Conservation (phyloP, 2,113 vertebrate species). For the Neodon shergylaensis region DNA sequence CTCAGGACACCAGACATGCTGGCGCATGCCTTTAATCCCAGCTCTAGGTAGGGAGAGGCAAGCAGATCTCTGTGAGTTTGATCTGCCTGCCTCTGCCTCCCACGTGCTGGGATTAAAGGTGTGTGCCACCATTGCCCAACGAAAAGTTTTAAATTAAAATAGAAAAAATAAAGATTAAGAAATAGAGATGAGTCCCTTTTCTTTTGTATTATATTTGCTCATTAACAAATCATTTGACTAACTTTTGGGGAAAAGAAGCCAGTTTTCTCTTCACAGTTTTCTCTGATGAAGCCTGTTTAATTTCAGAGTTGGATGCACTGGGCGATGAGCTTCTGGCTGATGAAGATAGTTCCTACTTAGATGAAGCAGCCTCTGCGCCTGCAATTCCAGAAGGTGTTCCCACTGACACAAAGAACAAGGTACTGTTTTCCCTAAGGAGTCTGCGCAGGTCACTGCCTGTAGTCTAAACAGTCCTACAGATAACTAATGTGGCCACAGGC, state of each 20-base stretch:
- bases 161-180: not conserved
- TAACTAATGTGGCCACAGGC: not conserved
- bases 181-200: not conserved
- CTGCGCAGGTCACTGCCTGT: not conserved
- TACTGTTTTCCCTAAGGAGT: conserved; percentile 64
- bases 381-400: conserved; percentile 95
- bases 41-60: no score
- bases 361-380: conserved; percentile 94
- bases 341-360: conserved; percentile 97
- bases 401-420: conserved; percentile 93
- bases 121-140: no score
- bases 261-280: conserved; percentile 41
- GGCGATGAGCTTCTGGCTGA: conserved; percentile 97
- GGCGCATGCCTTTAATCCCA: not conserved
- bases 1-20: not conserved
- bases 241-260: conserved; percentile 36
- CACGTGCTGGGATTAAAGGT: no score
- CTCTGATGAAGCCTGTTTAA: conserved; percentile 57
- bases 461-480: not conserved
- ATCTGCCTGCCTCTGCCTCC: no score
- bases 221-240: conserved; percentile 1
- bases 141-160: not conserved
- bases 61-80: no score
- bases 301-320: conserved; percentile 94
- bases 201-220: not conserved